Evolutionary conservation across 92 coral and sea anemone genomes (phyloP).

Genomic region (Montipora capitata): DNA sequence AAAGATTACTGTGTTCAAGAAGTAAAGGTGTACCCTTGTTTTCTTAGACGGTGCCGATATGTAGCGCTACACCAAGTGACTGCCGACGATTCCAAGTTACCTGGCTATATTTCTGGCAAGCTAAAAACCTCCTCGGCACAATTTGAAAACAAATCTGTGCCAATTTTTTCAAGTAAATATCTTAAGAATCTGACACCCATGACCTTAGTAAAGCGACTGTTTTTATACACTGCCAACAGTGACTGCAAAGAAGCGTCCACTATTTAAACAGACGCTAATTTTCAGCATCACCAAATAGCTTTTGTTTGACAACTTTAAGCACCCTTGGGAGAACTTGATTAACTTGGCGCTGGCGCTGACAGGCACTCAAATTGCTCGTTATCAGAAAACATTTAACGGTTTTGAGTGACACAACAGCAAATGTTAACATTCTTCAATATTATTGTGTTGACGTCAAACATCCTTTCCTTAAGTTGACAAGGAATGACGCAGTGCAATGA

Average conservation of each 20-base stretch:
- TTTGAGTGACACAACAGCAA: background rate
- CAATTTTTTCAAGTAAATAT: background rate
- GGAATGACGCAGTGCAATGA: too few species aligned
- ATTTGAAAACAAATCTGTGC: too few species aligned
- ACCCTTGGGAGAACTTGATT: constrained; percentile 26
- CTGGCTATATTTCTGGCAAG: background rate
- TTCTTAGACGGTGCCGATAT: too few species aligned
- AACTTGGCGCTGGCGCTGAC: constrained; percentile 24
- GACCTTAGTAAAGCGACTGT: constrained; percentile 6
- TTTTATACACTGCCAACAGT: background rate
- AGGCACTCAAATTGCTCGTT: constrained; percentile 27
- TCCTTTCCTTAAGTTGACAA: too few species aligned
- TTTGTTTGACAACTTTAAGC: constrained; percentile 24
- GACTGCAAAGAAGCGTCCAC: background rate
- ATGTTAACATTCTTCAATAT: too few species aligned
- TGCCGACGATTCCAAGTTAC: too few species aligned
- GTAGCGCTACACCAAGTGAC: too few species aligned
- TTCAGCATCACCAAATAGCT: background rate
- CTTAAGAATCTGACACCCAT: background rate
- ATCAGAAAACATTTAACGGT: background rate
- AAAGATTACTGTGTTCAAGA: background rate
- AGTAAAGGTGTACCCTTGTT: too few species aligned
- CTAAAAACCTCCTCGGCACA: background rate
- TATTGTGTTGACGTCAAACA: too few species aligned
- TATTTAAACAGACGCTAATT: background rate